Percentiles rank a stretch among this genome's conserved stretches.
phyloP scores from a whole-genome alignment of 1,140 invertebrate species.

The Magallana gigas region DNA sequence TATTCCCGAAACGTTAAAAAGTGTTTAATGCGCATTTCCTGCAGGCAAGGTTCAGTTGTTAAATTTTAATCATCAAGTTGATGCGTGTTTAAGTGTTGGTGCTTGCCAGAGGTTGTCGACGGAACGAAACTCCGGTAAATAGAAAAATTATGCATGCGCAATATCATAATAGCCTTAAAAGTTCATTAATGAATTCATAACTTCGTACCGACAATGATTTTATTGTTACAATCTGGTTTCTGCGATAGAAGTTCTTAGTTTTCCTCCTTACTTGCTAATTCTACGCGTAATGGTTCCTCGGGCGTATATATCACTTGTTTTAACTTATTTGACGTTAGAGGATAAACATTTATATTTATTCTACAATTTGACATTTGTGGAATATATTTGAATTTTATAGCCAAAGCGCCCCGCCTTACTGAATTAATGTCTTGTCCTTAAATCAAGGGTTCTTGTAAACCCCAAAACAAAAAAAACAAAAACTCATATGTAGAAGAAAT shows the following conservation, averaged over 20 bases:
- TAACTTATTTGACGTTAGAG: background rate
- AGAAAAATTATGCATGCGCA: background rate
- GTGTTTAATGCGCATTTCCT: background rate
- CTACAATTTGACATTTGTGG: background rate
- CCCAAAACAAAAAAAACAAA: too few relatives aligned
- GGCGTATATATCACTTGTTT: constrained; percentile 8
- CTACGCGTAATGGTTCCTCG: background rate
- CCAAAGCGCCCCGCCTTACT: background rate
- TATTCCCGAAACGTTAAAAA: background rate
- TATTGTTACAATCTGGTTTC: background rate
- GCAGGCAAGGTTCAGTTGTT: background rate
- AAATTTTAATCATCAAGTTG: constrained; percentile 4
- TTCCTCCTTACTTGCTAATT: background rate
- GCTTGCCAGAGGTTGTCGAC: constrained; percentile 5
- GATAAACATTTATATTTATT: constrained; percentile 18
- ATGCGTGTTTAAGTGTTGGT: background rate
- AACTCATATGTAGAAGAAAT: too few relatives aligned
- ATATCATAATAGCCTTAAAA: background rate
- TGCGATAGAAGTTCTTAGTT: background rate
- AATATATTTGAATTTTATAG: constrained; percentile 27
- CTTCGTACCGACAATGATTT: background rate
- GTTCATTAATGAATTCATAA: constrained; percentile 7
- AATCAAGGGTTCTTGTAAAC: too few relatives aligned
- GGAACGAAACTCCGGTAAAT: background rate
- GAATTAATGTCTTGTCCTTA: background rate